Evolutionary conservation across 2,797 vertebrate species (phyloP).

Genomic region (Notolabrus celidotus): DNA sequence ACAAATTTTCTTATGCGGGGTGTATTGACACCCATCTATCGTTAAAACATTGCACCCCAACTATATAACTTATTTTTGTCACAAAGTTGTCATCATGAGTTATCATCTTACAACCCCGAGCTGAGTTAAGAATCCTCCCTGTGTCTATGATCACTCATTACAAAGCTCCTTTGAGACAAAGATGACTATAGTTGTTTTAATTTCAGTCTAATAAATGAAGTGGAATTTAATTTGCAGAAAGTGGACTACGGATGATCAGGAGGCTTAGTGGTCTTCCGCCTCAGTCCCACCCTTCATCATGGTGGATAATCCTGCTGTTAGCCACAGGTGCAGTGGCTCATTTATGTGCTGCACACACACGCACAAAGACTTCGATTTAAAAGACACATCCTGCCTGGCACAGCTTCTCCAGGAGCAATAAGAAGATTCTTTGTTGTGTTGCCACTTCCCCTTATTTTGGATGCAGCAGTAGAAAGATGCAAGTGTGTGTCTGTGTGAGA

Average conservation of each 20-base stretch:
- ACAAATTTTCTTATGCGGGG: no score
- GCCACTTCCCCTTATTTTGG: conserved; percentile 64
- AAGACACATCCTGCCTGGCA: conserved; percentile 73
- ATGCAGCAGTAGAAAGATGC: conserved; percentile 44
- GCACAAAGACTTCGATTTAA: conserved; percentile 39
- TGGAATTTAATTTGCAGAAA: background rate
- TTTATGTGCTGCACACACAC: conserved; percentile 25
- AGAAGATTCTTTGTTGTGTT: conserved; percentile 74
- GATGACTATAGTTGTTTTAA: background rate
- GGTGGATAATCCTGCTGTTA: conserved; percentile 78
- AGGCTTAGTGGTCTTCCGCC: conserved; percentile 6
- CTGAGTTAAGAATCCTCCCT: no score
- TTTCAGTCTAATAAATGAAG: background rate
- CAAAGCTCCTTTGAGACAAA: background rate
- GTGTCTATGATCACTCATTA: background rate
- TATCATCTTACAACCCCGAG: no score
- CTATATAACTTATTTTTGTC: no score
- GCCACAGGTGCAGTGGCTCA: conserved; percentile 74
- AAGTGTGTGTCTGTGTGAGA: conserved; percentile 42
- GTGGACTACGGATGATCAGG: background rate
- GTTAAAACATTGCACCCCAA: no score
- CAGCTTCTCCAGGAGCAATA: conserved; percentile 44
- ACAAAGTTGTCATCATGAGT: no score
- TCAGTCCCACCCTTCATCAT: conserved; percentile 19
- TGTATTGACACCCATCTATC: no score